Evolutionary conservation across 53 echinoderm and acorn worm species (phyloP).

Genomic region (Paelopatides confundens): DNA sequence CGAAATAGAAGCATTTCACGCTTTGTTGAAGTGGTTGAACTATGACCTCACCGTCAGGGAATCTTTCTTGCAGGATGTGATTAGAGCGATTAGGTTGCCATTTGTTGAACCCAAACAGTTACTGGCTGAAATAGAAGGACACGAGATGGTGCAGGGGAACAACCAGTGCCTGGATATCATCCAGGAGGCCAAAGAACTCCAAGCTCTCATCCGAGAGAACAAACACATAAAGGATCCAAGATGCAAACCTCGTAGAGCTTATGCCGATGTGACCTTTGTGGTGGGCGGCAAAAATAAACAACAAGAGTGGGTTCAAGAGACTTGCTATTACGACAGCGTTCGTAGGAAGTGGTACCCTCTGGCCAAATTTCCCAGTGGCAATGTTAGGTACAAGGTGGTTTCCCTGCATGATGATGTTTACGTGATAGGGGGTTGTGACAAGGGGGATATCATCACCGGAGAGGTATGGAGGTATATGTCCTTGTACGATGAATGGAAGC

Average conservation of each 20-base stretch:
- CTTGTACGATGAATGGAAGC: slow-evolving; percentile 91
- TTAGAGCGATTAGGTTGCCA: slow-evolving; percentile 84
- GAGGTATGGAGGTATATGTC: slow-evolving; percentile 93
- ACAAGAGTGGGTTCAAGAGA: slow-evolving; percentile 89
- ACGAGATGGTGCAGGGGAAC: slow-evolving; percentile 71
- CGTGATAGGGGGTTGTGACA: slow-evolving; percentile 79
- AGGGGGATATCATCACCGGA: slow-evolving; percentile 68
- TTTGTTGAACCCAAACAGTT: slow-evolving; percentile 82
- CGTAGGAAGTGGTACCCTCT: slow-evolving; percentile 91
- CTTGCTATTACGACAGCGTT: slow-evolving; percentile 89
- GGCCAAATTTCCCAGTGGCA: slow-evolving; percentile 77
- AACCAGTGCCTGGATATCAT: slow-evolving; percentile 84
- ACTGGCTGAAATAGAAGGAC: slow-evolving; percentile 68
- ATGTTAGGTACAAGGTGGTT: slow-evolving; percentile 83
- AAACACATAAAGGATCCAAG: slow-evolving; percentile 77
- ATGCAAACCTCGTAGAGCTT: slow-evolving; percentile 81
- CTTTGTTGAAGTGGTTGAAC: slow-evolving; percentile 90
- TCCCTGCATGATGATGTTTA: slow-evolving; percentile 89
- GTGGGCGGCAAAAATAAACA: slow-evolving; percentile 92
- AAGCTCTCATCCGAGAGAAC: slow-evolving; percentile 85
- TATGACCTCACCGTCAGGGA: slow-evolving; percentile 76
- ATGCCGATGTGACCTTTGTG: slow-evolving; percentile 91
- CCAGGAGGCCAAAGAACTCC: slow-evolving; percentile 85
- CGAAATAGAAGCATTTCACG: slow-evolving; percentile 92
- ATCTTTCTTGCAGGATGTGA: slow-evolving; percentile 66